Base-by-base conservation (phyloP, 1,140 invertebrate genomes). In the Bilobella aurantiaca region DNA sequence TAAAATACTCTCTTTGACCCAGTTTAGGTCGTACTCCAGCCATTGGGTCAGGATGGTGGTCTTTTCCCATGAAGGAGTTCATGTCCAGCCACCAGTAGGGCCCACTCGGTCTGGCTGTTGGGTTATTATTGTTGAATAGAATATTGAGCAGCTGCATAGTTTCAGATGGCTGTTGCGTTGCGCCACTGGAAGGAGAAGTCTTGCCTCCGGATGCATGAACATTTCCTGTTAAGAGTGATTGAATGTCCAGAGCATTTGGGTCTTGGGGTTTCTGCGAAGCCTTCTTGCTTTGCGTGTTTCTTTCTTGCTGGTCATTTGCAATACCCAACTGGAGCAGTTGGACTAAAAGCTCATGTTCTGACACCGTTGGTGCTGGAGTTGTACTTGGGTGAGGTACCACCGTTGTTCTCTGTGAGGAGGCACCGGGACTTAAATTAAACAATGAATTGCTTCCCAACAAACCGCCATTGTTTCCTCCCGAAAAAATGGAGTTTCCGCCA, bases 71-170 rank as follows among this genome's bases (percentile, higher is more conserved):
- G 42, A 72, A 72, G 1, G 70, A 68, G 59, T 72, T 72, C 29
- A 72, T 27, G 30, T 72, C 70, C 21, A 72, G 34, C 70, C 70
- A 72, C n/a, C 69, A 72, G 46, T 72, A 72, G 28, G 67, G 62
- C 28, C 70, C 70, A 66, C 42, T 65, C 0, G 65, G 62, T 59
- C 65, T 70, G 23, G 46, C 27, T 21, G 42, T 58, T 21, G 18
- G 8, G 8, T 32, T 25, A 3, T 58, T 23, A 14, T 58, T 58
- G 21, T 53, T 53, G 23, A 53, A 53, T 23, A 53, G 21, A 47
- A 69, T 65, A 46, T 67, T 65, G 0, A 69, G 25, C 12, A 72
- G 30, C 16, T 66, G 65, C 59, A 60, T 63, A 18, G 69, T 47
- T 27, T 63, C 69, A 2, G 66, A 64, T 8, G 66, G 58, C n/a